phyloP scores from a whole-genome alignment of 2,113 vertebrate species.

The Misgurnus mizolepis region DNA sequence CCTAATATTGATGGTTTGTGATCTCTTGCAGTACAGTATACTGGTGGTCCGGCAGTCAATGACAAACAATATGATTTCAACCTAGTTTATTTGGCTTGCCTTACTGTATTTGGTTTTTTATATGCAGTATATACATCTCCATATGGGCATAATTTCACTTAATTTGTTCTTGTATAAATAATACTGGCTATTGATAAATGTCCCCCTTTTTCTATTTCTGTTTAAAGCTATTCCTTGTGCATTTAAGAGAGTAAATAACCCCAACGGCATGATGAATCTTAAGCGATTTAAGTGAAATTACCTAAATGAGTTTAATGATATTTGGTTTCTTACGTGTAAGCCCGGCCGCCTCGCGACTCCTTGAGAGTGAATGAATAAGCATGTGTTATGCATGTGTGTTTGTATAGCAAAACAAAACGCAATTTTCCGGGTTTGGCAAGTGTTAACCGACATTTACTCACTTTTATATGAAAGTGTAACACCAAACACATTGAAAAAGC shows the following conservation, averaged over 20 bases:
- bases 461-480: slow-evolving; percentile 58
- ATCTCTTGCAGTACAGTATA: neutral
- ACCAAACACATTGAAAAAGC: slow-evolving; percentile 48
- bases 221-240: slow-evolving; percentile 14
- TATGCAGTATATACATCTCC: neutral
- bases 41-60: neutral
- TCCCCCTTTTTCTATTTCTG: neutral
- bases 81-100: slow-evolving; percentile 25
- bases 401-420: slow-evolving; percentile 54
- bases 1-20: neutral
- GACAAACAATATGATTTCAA: slow-evolving; percentile 20
- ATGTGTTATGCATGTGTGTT: slow-evolving; percentile 54
- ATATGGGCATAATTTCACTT: neutral
- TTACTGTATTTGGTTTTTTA: neutral
- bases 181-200: slow-evolving; percentile 17
- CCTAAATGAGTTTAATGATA: slow-evolving; percentile 41
- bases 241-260: slow-evolving; percentile 40
- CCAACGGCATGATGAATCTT: slow-evolving; percentile 18
- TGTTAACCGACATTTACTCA: slow-evolving; percentile 44
- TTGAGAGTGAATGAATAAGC: slow-evolving; percentile 22
- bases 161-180: slow-evolving; percentile 18
- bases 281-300: slow-evolving; percentile 27
- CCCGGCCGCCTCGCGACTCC: slow-evolving; percentile 1
- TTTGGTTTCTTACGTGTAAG: slow-evolving; percentile 27
- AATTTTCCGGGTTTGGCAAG: slow-evolving; percentile 52